Evolutionary conservation across 2,888 invertebrate species (phyloP), one percentile per base, ranked within the genome.

Genomic region (Notodonta ziczac): DNA sequence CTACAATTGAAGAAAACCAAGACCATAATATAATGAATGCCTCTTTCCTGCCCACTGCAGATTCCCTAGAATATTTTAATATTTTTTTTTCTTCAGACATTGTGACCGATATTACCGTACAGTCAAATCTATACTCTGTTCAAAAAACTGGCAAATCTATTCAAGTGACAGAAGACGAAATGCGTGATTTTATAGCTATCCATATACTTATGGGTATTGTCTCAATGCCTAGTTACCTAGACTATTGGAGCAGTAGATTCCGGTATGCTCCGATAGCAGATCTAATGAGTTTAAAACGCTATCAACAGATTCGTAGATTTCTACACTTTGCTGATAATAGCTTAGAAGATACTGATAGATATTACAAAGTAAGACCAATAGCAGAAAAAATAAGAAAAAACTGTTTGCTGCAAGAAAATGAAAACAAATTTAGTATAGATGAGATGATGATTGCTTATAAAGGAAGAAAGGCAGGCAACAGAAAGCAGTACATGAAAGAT

Each of bases 371-470:
- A 12, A 56, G 62, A 13, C 60, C 60, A 2, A 24, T 81, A 51
- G 44, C 76, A 39, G 72, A 82, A 62, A 73, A 69, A 72, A 57
- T 75, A 55, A 50, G 74, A 57, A 4, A 35, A 10, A 78, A 81
- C 48, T 79, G 72, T 60, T 64, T 77, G 50, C 56, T 48, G 14
- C 55, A 66, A 57, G 69, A 73, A 56, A 58, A 66, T 7, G 82
- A 80, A 62, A 69, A n/a, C 0, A 62, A 53, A 39, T 81, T 64
- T 59, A 72, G 75, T 40, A 74, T 86, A 1, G 81, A 84, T 51
- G 83, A 86, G 61, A 81, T 81, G 79, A 83, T 83, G 76, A 72
- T 85, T 6, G 67, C 80, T 0, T 85, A 84, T 51, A 84, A 86
- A 72, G 83, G 81, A 0, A 72, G 51, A 1, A 82, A 74, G 61